phyloP scores from a whole-genome alignment of 2,797 vertebrate species.

The Silurus aristotelis region DNA sequence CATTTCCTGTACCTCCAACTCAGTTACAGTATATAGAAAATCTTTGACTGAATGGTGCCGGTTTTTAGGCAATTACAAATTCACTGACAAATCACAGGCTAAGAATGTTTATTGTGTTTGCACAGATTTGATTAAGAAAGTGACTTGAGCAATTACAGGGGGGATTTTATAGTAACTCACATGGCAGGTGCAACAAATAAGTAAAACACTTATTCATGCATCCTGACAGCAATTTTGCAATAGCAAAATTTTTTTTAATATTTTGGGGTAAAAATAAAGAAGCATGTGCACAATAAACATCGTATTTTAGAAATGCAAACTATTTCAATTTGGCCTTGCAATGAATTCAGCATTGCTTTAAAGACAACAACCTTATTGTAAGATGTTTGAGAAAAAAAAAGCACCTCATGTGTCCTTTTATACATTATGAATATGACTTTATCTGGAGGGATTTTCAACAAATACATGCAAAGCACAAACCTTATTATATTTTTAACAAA shows the following conservation, averaged over 20 bases:
- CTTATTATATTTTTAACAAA: not conserved
- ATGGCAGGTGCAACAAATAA: not conserved
- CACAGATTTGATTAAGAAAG: not conserved
- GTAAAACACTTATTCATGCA: conserved; percentile 12
- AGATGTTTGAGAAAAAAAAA: not conserved
- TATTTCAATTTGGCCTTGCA: not conserved
- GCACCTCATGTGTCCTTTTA: not conserved
- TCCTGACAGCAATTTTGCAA: not conserved
- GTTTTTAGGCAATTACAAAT: not conserved
- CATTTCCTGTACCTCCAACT: not conserved
- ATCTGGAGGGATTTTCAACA: not conserved
- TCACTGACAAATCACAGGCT: conserved; percentile 6
- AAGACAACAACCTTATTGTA: not conserved
- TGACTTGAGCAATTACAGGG: not conserved
- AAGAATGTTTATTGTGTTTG: conserved; percentile 16
- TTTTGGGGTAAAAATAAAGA: not conserved
- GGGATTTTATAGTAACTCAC: not conserved
- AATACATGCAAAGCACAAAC: not conserved
- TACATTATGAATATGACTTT: not conserved
- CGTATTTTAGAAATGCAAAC: not conserved
- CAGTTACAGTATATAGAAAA: not conserved
- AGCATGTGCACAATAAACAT: not conserved
- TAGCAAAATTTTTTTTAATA: not conserved
- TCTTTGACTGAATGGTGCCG: not conserved
- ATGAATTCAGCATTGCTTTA: not conserved